A percentile compares a stretch with the other conserved stretches of the same genome.
Evolutionary conservation across 2,113 vertebrate genomes (phyloP).

Genomic region (Lophochroa leadbeateri): DNA sequence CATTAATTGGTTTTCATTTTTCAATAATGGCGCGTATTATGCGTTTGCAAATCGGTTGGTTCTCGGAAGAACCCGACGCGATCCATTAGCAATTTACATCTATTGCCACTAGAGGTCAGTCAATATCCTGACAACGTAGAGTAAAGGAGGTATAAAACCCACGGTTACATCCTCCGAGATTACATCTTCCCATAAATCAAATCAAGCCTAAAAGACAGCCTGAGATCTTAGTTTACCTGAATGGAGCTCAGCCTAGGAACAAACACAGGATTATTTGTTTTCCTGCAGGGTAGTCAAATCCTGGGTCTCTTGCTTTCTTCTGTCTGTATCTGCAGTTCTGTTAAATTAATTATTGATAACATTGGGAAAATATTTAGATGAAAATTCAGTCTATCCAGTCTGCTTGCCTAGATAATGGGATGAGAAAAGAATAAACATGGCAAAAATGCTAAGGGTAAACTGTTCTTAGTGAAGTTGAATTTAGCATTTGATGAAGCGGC

Average conservation of each 20-base stretch:
- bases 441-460: not conserved
- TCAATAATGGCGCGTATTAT: fast-evolving
- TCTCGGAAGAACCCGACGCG: fast-evolving
- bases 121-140: not conserved
- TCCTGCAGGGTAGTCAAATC: not conserved
- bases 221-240: not conserved
- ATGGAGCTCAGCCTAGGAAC: not conserved
- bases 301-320: not conserved
- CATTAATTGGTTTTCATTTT: not conserved
- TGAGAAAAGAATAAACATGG: not conserved
- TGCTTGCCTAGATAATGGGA: not conserved
- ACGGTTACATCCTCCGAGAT: not conserved
- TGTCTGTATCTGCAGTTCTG: not conserved
- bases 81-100: not conserved
- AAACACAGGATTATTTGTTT: not conserved
- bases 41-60: fast-evolving
- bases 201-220: not conserved
- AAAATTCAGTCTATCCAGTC: not conserved
- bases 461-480: not conserved
- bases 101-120: conserved; percentile 48
- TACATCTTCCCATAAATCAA: not conserved
- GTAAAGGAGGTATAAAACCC: not conserved
- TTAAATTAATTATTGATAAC: not conserved
- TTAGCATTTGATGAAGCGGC: not conserved
- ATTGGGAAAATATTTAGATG: not conserved